Evolutionary conservation across 2,113 vertebrate species (phyloP), one percentile per base, ranked within the genome.

Genomic region (Canis aureus): DNA sequence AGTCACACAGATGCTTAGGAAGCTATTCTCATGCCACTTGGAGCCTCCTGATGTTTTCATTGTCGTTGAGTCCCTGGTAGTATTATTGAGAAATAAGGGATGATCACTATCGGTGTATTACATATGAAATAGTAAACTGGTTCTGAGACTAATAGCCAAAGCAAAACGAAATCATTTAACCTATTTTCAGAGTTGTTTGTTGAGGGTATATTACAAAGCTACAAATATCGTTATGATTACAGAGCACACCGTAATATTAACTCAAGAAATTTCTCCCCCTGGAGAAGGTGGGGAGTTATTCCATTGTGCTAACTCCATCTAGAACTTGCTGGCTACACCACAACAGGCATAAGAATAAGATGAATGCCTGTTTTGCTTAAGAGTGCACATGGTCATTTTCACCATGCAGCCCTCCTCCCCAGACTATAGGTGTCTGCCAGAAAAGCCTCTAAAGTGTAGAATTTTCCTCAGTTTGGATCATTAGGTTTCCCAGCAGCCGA

Each of bases 81-180:
- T 94, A 84, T 95, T 97, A 96, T 95, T 97, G 94, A 96, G 97
- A 96, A 97, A 78, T 95, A 92, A 97, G 87, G 96, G 96, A 93
- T 94, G 97, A 96, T 96, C 84, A 32, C 83, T 92, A 95, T 66
- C 25, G 27, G 87, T 97, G 59, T 91, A 94, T 81, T 94, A 84
- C 66, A 29, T 59, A 82, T 62, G 69, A 96, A 87, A 92, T 49
- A 86, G 95, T 96, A 98, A 98, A 98, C 94, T 97, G 85, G 85
- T 98, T 98, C 94, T 84, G 97, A 95, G 95, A 98, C 97, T 98
- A 98, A 98, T 96, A 95, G 89, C 93, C 92, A 97, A 92, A 98
- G 97, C 97, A 97, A 98, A 98, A 62, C 25, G 43, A 96, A 98
- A 98, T 90, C 43, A 94, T 89, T 98, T 97, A 96, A 92, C 98